A percentile compares a stretch with the other conserved stretches of the same genome.
phyloP scores from a whole-genome alignment of 2,888 invertebrate genomes.

The Machimus rusticus region DNA sequence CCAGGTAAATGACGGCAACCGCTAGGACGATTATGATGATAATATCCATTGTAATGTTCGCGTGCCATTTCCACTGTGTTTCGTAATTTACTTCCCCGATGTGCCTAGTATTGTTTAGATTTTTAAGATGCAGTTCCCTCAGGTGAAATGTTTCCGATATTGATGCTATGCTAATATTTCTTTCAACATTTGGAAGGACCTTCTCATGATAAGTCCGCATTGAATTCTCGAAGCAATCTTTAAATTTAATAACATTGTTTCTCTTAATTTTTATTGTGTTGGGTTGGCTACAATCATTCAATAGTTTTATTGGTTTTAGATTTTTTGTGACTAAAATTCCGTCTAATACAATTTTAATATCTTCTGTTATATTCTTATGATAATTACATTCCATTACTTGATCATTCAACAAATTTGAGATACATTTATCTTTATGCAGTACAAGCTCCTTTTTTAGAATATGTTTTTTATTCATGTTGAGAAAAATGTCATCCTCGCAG shows the following conservation, averaged over 20 bases:
- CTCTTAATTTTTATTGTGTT: not conserved
- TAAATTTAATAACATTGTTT: conserved; percentile 15
- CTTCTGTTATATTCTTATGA: conserved; percentile 4
- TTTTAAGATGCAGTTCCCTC: not conserved
- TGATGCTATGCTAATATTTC: conserved; percentile 1
- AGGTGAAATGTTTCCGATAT: not conserved
- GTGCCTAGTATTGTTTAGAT: not conserved
- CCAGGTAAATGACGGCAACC: not conserved
- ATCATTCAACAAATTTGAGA: conserved; percentile 12
- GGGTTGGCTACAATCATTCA: conserved; percentile 1
- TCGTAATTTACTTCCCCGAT: not conserved
- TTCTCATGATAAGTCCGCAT: not conserved
- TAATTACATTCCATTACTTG: conserved; percentile 19
- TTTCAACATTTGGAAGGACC: not conserved
- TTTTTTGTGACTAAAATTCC: conserved; percentile 6
- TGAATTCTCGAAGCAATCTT: not conserved
- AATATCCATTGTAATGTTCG: not conserved
- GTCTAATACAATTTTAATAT: not conserved
- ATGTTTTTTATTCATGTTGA: not conserved
- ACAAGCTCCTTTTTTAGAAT: conserved; percentile 15
- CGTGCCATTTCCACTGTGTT: not conserved
- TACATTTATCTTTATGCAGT: not conserved
- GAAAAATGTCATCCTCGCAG: not conserved
- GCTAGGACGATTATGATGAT: not conserved
- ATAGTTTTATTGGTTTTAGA: not conserved